phyloP scores from a whole-genome alignment of 2,113 vertebrate species.

The Siphamia tubifer region DNA sequence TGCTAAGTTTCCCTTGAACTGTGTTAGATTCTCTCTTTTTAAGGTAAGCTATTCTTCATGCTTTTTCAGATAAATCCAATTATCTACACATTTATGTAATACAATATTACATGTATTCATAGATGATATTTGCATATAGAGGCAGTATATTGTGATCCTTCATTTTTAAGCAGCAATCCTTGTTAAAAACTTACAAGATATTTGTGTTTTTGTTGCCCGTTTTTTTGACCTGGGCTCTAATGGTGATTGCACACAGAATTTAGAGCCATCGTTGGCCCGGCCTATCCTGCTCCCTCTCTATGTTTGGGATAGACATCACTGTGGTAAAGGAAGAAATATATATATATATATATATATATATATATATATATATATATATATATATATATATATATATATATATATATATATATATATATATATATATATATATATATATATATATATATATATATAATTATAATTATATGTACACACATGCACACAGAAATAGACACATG shows the following conservation, averaged over 20 bases:
- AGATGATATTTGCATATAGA: conserved; percentile 78
- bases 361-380: neutral
- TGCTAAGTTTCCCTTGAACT: conserved; percentile 76
- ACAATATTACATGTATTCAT: conserved; percentile 75
- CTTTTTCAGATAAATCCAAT: conserved; percentile 65
- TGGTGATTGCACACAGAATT: conserved; percentile 72
- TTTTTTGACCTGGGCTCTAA: conserved; percentile 54
- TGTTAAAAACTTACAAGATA: conserved; percentile 34
- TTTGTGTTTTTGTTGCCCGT: conserved; percentile 60
- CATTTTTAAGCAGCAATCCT: conserved; percentile 64
- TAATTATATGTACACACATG: neutral
- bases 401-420: conserved; percentile 1
- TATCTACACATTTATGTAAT: conserved; percentile 76
- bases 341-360: neutral
- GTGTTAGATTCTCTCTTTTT: conserved; percentile 77
- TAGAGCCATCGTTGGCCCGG: conserved; percentile 69
- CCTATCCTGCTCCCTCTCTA: conserved; percentile 66
- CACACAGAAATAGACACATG: conserved; percentile 9
- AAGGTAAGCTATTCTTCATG: conserved; percentile 72
- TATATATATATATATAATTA: neutral
- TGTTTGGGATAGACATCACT: conserved; percentile 76
- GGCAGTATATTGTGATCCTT: conserved; percentile 75
- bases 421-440: neutral
- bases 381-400: neutral
- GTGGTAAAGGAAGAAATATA: conserved; percentile 62